A percentile compares a stretch with the other conserved stretches of the same genome.
These are phyloP conservation scores for Ctena decussata DNA, from an alignment of 2,888 invertebrate species.

Conservation along the genomic window DNA sequence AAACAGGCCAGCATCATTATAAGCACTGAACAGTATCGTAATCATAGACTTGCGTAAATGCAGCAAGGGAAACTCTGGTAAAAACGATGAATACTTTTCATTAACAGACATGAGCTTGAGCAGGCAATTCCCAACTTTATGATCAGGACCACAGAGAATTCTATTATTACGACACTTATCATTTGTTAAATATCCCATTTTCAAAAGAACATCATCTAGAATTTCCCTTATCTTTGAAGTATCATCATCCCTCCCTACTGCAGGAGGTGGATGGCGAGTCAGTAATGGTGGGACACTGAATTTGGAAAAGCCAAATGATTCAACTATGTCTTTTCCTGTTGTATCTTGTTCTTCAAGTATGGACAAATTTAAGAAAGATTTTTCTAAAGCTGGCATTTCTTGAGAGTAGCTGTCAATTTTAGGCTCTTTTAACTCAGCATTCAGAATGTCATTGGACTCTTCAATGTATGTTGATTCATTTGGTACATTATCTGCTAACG, in stretches of 20 bases:
- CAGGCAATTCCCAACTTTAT: background rate
- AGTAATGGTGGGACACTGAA: background rate
- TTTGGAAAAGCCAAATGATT: background rate
- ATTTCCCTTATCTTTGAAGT: background rate
- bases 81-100: background rate
- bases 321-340: background rate
- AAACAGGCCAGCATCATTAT: conserved; percentile 19
- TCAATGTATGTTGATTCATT: too few species aligned
- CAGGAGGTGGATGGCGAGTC: background rate
- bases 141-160: background rate
- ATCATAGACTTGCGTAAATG: conserved; percentile 21
- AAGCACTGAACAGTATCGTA: conserved; percentile 16
- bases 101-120: background rate
- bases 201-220: background rate
- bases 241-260: background rate
- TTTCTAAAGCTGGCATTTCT: background rate
- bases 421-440: background rate
- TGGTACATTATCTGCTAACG: too few species aligned
- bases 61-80: conserved; percentile 21
- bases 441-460: too few species aligned
- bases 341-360: background rate
- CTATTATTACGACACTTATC: background rate
- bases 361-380: background rate
- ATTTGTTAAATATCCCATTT: background rate
- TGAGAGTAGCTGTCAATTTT: background rate